These are phyloP conservation scores for Candoia aspera DNA, from an alignment of 2,113 vertebrate species.

Conservation along the genomic window DNA sequence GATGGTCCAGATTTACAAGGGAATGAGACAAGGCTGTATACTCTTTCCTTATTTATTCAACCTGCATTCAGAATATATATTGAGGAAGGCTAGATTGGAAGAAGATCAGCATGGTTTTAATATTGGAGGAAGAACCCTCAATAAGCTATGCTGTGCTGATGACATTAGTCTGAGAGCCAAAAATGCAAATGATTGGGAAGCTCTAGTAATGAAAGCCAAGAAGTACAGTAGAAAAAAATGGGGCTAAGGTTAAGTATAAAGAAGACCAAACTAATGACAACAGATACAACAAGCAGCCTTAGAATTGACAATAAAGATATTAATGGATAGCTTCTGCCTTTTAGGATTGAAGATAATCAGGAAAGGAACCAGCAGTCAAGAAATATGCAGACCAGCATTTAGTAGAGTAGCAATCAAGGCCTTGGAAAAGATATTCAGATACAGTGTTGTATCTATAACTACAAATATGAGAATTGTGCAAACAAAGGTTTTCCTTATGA, in stretches of 20 bases:
- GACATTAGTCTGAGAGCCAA: too few relatives aligned
- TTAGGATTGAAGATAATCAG: not conserved
- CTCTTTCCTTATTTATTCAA: too few relatives aligned
- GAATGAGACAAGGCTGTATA: not conserved
- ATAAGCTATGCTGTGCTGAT: too few relatives aligned
- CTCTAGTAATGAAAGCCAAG: not conserved
- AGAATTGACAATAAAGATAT: not conserved
- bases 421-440: not conserved
- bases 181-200: not conserved
- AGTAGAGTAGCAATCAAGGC: not conserved
- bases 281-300: not conserved
- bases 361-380: not conserved
- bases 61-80: too few relatives aligned
- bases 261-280: not conserved
- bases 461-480: not conserved
- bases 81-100: too few relatives aligned
- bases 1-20: not conserved
- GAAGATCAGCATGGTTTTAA: too few relatives aligned
- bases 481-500: not conserved
- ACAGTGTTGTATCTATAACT: not conserved
- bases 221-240: not conserved
- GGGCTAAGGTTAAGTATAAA: not conserved
- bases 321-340: not conserved
- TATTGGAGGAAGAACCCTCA: too few relatives aligned
- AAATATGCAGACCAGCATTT: not conserved